Percentiles rank a stretch among this genome's conserved stretches.
Conservation (phyloP, 2,113 vertebrate genomes). For the Chroicocephalus ridibundus region DNA sequence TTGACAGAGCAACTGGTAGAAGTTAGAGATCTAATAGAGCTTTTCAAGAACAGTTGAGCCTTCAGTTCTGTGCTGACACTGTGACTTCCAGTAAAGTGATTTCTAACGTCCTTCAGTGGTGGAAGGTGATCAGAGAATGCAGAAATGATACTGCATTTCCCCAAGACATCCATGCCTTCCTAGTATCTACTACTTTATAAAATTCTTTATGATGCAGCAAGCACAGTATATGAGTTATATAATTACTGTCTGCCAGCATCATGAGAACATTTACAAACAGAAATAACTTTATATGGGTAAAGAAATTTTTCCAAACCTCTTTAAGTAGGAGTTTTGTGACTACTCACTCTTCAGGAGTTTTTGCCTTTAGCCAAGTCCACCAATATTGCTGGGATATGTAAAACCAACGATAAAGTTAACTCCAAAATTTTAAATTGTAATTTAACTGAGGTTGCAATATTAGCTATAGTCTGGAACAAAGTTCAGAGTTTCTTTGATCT, state of each 20-base stretch:
- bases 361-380: background rate
- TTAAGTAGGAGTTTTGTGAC: background rate
- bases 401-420: background rate
- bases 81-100: background rate
- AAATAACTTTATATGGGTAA: background rate
- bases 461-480: background rate
- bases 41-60: background rate
- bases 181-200: background rate
- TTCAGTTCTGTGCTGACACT: background rate
- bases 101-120: background rate
- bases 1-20: background rate
- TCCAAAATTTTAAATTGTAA: background rate
- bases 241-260: background rate
- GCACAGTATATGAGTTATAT: background rate
- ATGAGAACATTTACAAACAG: background rate
- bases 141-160: background rate
- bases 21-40: background rate
- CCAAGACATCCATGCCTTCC: background rate
- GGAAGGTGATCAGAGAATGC: background rate
- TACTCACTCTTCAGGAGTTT: background rate
- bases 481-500: background rate
- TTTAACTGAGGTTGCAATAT: background rate
- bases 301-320: background rate
- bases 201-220: slow-evolving; percentile 7
- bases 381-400: background rate